Conservation (phyloP, 2,888 invertebrate species). For the Pseudolycoriella hygida region DNA sequence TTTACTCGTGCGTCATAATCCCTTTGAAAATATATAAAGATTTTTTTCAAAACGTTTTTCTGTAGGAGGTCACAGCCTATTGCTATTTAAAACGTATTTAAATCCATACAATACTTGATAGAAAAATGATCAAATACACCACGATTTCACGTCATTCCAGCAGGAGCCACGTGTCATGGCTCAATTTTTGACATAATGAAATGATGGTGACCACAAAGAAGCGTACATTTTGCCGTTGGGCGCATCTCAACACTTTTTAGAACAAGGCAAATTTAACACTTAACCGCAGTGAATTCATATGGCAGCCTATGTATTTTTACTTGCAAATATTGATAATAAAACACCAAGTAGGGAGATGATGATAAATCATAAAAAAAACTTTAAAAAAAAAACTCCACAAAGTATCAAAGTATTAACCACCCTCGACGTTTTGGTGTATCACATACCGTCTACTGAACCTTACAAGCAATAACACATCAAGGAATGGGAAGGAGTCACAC, state of each 20-base stretch:
- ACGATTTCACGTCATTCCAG: neutral
- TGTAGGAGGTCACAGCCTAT: too few species aligned
- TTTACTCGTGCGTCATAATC: too few species aligned
- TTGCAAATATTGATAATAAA: too few species aligned
- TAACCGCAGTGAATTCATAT: neutral
- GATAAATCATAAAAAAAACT: too few species aligned
- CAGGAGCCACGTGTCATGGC: neutral
- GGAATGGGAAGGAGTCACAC: conserved; percentile 4
- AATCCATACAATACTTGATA: neutral
- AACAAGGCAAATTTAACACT: neutral
- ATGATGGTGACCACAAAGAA: neutral
- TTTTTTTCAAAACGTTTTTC: too few species aligned
- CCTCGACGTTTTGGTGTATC: neutral
- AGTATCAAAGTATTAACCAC: conserved; percentile 1
- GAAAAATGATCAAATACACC: neutral
- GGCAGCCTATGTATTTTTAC: neutral
- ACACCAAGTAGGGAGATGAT: too few species aligned
- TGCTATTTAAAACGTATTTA: neutral
- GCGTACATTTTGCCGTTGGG: neutral
- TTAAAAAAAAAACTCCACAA: too few species aligned
- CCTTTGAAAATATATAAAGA: too few species aligned
- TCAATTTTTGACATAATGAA: neutral
- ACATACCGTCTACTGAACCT: too few species aligned
- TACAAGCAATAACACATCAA: too few species aligned
- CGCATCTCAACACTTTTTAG: neutral